These are phyloP conservation scores for Pithys albifrons DNA, from an alignment of 2,113 vertebrate genomes.

Conservation along the genomic window DNA sequence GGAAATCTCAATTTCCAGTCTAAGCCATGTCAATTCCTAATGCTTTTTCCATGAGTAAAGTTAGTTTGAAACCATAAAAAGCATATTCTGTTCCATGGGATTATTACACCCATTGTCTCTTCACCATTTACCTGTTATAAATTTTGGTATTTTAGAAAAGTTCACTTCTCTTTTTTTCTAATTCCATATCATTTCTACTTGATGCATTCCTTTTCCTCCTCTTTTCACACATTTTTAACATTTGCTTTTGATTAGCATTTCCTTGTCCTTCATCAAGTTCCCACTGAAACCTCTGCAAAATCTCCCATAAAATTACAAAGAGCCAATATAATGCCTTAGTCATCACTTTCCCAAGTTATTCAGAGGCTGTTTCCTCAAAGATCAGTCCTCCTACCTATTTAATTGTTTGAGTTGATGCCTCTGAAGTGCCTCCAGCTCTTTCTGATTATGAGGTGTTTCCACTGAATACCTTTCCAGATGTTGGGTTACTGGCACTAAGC, in stretches of 20 bases:
- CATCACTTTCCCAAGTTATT: constrained; percentile 3
- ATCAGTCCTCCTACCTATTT: background rate
- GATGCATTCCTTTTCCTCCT: background rate
- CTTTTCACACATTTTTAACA: background rate
- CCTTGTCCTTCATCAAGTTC: background rate
- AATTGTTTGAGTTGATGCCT: background rate
- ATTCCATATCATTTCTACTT: background rate
- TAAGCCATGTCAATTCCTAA: background rate
- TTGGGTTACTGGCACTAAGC: background rate
- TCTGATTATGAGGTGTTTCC: background rate
- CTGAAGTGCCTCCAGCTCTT: constrained; percentile 1
- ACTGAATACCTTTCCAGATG: background rate
- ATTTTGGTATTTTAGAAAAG: background rate
- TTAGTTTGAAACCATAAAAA: background rate
- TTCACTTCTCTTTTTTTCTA: background rate
- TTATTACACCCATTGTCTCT: background rate
- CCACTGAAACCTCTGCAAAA: background rate
- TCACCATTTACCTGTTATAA: background rate
- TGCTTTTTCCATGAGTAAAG: background rate
- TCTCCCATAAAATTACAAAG: background rate
- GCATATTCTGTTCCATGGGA: background rate
- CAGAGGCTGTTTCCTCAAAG: background rate
- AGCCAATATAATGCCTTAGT: background rate
- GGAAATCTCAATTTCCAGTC: background rate
- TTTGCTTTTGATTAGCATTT: background rate